Evolutionary conservation across 2,113 vertebrate genomes (phyloP), one percentile per base, ranked within the genome.

Genomic region (Ochotona curzoniae): DNA sequence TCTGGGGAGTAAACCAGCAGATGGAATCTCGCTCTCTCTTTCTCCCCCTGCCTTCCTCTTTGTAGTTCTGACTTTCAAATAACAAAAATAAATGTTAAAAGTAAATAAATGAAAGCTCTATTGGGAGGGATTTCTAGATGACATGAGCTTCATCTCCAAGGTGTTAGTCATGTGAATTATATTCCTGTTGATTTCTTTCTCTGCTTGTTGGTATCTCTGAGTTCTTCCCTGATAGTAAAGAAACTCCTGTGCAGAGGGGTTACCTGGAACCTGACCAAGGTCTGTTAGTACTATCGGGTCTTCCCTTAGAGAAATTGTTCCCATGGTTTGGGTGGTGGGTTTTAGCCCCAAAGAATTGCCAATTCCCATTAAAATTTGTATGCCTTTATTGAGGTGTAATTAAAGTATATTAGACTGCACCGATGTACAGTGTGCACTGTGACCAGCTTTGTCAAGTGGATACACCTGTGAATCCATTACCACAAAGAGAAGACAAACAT

Each of bases 101-200:
- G 94, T 93, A 81, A 70, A 80, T 90, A 21, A 95, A 44, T 61
- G 30, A 94, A 15, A 90, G 35, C 79, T 44, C 25, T 86, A 8
- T 57, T 60, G 64, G 66, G 75, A 89, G 66, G 35, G 57, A 74
- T 82, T 88, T 25, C 60, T 8, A 95, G 67, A 61, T 47, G 20
- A 9, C 14, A 1, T 66, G 75, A 30, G 85, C 30, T 90, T 93
- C 79, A 73, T 69, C 32, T 38, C 63, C 10, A 73, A 9, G 38
- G 38, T 83, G 63, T 74, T 89, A 86, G 57, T 92, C 64, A 69
- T 69, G 51, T 20, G 44, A 26, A 90, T 61, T 30, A 64, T 90
- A 66, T 67, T 30, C 25, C 30, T 60, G 6, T 84, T 61, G 20
- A 26, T 64, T 64, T 64, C 26, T 92, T 13, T 9, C 30, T 92